Evolutionary conservation across 2,888 invertebrate species (phyloP).

Genomic region (Meteorus colon): DNA sequence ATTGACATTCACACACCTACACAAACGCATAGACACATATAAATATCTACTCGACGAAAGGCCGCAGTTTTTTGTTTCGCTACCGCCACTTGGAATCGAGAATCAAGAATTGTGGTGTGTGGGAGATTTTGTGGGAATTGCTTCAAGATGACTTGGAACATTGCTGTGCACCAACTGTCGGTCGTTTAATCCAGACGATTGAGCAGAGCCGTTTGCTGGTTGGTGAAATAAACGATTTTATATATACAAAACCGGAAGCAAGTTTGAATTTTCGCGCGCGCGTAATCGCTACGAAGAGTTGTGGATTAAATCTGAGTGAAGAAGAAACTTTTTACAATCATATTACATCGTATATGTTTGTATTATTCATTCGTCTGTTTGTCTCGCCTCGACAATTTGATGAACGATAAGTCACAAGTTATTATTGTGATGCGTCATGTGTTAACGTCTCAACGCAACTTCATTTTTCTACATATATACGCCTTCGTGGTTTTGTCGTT

Average conservation of each 20-base stretch:
- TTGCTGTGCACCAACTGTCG: slow-evolving; percentile 8
- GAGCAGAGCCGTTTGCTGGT: neutral
- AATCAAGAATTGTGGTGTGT: slow-evolving; percentile 17
- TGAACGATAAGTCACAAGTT: slow-evolving; percentile 24
- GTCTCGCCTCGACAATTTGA: neutral
- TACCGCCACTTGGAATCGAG: slow-evolving; percentile 20
- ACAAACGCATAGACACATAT: slow-evolving; percentile 16
- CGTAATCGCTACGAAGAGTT: neutral
- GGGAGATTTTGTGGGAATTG: slow-evolving; percentile 30
- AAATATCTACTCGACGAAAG: neutral
- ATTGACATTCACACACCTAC: neutral
- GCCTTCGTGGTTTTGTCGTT: neutral
- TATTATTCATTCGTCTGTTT: neutral
- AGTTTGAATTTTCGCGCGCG: neutral
- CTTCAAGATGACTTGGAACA: slow-evolving; percentile 21
- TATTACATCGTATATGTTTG: neutral
- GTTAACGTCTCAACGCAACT: slow-evolving; percentile 50
- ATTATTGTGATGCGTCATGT: slow-evolving; percentile 59
- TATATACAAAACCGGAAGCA: neutral
- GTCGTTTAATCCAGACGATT: slow-evolving; percentile 26
- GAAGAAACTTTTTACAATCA: neutral
- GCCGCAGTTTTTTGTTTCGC: neutral
- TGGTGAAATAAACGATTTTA: neutral
- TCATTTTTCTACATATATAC: slow-evolving; percentile 3
- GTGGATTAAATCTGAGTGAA: neutral